These are phyloP conservation scores for Pyxicephalus adspersus DNA, from an alignment of 2,113 vertebrate species.

Conservation along the genomic window DNA sequence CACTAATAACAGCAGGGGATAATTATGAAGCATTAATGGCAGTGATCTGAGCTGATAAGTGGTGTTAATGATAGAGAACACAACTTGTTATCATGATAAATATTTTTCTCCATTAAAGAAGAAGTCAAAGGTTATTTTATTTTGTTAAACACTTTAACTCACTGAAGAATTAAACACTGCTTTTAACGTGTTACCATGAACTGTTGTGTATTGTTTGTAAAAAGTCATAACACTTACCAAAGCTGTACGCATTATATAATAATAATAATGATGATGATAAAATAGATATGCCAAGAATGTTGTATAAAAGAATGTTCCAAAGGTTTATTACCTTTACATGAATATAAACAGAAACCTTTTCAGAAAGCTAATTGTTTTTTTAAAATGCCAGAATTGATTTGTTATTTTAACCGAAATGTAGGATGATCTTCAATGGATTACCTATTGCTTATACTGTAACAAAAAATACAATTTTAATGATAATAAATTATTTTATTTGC, in stretches of 20 bases:
- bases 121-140: conserved; percentile 46
- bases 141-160: conserved; percentile 46
- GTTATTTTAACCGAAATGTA: too few species aligned
- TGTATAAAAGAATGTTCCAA: neutral
- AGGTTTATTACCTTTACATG: too few species aligned
- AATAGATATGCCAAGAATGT: neutral
- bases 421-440: too few species aligned
- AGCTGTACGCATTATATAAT: neutral
- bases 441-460: too few species aligned
- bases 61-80: conserved; percentile 51
- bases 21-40: conserved; percentile 52
- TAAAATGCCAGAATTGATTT: too few species aligned
- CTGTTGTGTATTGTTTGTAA: conserved; percentile 14
- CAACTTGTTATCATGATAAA: conserved; percentile 54
- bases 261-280: neutral
- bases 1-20: conserved; percentile 48
- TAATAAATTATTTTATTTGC: too few species aligned
- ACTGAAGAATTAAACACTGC: conserved; percentile 10
- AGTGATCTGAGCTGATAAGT: conserved; percentile 48
- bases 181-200: conserved; percentile 18
- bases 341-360: too few species aligned
- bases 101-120: conserved; percentile 45
- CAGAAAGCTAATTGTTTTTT: too few species aligned
- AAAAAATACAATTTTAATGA: too few species aligned
- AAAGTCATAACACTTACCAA: neutral